phyloP scores from a whole-genome alignment of 2,888 invertebrate species.

The Stramonita haemastoma region DNA sequence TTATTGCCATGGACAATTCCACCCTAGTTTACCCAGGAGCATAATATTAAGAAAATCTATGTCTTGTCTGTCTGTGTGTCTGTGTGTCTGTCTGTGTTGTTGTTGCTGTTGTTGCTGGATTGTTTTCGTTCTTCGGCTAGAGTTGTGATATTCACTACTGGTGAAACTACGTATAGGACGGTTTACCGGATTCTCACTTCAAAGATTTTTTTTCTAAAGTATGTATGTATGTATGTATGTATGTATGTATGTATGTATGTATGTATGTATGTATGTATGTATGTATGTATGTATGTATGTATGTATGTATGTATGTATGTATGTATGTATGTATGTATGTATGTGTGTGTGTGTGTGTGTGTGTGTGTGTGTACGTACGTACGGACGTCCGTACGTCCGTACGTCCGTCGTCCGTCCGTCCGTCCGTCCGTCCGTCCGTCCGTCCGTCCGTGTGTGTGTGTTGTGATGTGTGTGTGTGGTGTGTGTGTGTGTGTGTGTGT shows the following conservation, averaged over 20 bases:
- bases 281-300: neutral
- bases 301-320: neutral
- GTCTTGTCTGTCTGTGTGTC: neutral
- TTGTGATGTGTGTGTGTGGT: no score
- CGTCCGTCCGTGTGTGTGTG: no score
- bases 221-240: neutral
- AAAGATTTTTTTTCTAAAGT: neutral
- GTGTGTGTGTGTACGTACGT: no score
- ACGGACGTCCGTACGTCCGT: no score
- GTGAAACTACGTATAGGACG: neutral
- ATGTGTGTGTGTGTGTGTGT: neutral
- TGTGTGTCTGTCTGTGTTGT: neutral
- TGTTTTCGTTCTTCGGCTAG: neutral
- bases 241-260: neutral
- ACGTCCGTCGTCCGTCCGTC: no score
- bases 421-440: no score
- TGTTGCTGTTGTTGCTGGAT: no score
- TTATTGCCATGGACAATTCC: neutral
- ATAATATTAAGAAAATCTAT: neutral
- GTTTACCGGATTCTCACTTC: no score
- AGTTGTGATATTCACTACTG: neutral
- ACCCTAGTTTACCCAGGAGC: neutral
- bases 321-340: neutral
- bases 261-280: neutral
- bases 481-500: no score